These are phyloP conservation scores for Drosophila azteca DNA, from an alignment of 1,140 invertebrate species.

Conservation along the genomic window DNA sequence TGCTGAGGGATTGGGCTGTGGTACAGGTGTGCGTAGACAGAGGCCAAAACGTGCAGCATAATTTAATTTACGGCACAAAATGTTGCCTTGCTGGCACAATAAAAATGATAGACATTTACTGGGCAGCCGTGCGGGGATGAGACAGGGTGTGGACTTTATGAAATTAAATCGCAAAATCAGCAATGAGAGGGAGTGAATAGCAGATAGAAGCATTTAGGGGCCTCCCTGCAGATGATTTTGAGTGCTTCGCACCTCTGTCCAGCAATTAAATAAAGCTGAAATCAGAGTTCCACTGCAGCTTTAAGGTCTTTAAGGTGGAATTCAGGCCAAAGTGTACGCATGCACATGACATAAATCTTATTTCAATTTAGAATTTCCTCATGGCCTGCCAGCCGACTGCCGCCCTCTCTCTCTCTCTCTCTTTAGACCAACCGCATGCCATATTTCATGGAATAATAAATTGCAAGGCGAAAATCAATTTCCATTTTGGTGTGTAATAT, in stretches of 20 bases:
- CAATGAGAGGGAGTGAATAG: slow-evolving; percentile 1
- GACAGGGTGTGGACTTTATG: slow-evolving; percentile 35
- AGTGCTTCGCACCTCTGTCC: slow-evolving; percentile 10
- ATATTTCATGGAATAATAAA: slow-evolving; percentile 65
- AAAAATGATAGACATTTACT: slow-evolving; percentile 61
- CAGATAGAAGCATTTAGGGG: slow-evolving; percentile 26
- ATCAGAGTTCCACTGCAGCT: background rate
- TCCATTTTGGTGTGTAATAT: slow-evolving; percentile 49
- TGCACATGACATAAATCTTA: slow-evolving; percentile 53
- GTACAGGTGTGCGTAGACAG: slow-evolving; percentile 36
- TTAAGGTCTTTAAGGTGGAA: slow-evolving; percentile 33
- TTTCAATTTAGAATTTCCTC: slow-evolving; percentile 49
- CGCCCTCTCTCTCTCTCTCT: background rate
- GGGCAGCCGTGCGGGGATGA: background rate
- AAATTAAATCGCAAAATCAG: slow-evolving; percentile 35
- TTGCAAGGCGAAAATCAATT: slow-evolving; percentile 68
- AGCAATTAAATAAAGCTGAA: slow-evolving; percentile 21
- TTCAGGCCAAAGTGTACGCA: slow-evolving; percentile 16
- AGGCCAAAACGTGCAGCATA: slow-evolving; percentile 56
- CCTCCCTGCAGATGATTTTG: background rate
- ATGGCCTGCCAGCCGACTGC: background rate
- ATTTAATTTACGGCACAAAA: slow-evolving; percentile 66
- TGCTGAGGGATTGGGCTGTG: background rate
- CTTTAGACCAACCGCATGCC: slow-evolving; percentile 26
- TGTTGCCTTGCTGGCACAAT: slow-evolving; percentile 37